Percentiles rank a stretch among this genome's conserved stretches.
Evolutionary conservation across 2,113 vertebrate genomes (phyloP).

Genomic region (Rousettus leschenaultii): DNA sequence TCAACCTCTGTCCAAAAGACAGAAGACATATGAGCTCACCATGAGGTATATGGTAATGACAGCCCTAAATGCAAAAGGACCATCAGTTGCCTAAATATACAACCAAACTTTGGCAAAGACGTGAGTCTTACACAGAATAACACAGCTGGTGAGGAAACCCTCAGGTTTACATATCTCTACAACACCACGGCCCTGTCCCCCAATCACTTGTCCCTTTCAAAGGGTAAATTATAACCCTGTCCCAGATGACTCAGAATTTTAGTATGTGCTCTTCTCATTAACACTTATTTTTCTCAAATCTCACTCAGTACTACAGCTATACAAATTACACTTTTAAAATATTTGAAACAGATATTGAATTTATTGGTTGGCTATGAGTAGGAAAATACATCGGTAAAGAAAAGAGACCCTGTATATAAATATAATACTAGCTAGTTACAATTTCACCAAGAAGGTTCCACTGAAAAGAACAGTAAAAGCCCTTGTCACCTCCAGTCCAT

Average conservation of each 20-base stretch:
- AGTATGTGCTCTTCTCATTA: not conserved
- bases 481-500: constrained; percentile 96
- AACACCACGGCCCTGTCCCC: not conserved
- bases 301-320: constrained; percentile 48
- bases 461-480: constrained; percentile 93
- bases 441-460: constrained; percentile 91
- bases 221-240: constrained; percentile 6
- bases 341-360: constrained; percentile 97
- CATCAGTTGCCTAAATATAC: constrained; percentile 13
- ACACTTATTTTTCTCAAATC: constrained; percentile 43
- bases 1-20: constrained; percentile 48
- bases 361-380: constrained; percentile 99
- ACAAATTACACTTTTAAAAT: constrained; percentile 90
- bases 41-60: constrained; percentile 52
- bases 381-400: constrained; percentile 99
- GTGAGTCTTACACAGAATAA: constrained; percentile 37
- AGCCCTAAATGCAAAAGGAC: constrained; percentile 30
- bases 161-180: not conserved
- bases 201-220: not conserved
- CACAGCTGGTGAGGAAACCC: constrained; percentile 2
- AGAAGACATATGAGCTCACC: constrained; percentile 2
- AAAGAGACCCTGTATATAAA: constrained; percentile 97
- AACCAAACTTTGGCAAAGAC: constrained; percentile 59
- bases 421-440: constrained; percentile 94
- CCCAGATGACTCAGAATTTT: constrained; percentile 27